Base-by-base conservation (phyloP, 1,140 invertebrate species). In the Paraescarpia echinospica region DNA sequence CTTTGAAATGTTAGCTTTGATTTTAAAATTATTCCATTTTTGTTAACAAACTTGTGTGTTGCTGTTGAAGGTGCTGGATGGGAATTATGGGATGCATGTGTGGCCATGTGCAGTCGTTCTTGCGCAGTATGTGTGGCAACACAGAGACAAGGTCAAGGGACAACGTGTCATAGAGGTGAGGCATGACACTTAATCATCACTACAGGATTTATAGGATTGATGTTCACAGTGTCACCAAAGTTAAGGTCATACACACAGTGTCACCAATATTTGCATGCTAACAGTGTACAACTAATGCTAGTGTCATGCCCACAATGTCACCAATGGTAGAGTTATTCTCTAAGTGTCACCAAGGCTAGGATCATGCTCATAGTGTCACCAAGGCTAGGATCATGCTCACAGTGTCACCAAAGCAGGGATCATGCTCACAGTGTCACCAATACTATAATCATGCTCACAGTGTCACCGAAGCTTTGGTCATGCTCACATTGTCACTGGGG, bases 61-160 rank as follows among this genome's bases (percentile, higher is more conserved):
- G 59, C 22, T 77, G 22, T 90, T 90, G 33, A 18, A 96, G 96
- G 94, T 96, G 5, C 92, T 96, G 91, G 95, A 96, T 94, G 94
- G 98, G 33, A 98, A 97, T 94, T 99, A 99, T 96, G 98, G 98
- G 92, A 98, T 98, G 95, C 99, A 99, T 96, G 98, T 98, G 93
- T 99, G 98, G 98, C 98, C 98, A 2, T 98, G 97, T 93, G 98
- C 98, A 90, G 98, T 98, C 33, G 97, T 99, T 8, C 96, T 99
- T 22, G 98, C 98, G 27, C 98, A 98, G 97, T 99, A 98, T 95
- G 96, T 99, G 92, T 99, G 98, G 98, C 97, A 98, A 93, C 97
- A 98, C 92, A 94, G 95, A 93, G 97, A 92, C 96, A 97, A 93
- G 96, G 98, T 94, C 95, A 96, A 5, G 97, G 97, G 97, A 12